Percentiles rank a stretch among this genome's conserved stretches.
These are phyloP conservation scores for Actenoides lindsayi DNA, from an alignment of 2,113 vertebrate genomes.

Conservation along the genomic window DNA sequence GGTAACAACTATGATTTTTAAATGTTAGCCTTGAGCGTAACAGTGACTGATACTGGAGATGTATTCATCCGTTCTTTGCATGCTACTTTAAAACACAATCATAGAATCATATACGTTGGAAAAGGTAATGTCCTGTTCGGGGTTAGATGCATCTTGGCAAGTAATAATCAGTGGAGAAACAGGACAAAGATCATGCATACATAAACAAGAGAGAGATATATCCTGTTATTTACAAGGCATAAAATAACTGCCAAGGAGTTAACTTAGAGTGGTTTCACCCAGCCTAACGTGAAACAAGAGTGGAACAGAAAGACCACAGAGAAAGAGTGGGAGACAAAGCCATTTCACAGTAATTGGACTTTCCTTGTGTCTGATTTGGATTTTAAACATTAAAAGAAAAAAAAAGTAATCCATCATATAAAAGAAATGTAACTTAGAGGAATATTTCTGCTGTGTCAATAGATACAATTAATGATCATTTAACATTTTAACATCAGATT, in stretches of 20 bases:
- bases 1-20: neutral
- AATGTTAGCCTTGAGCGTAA: neutral
- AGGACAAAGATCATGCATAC: neutral
- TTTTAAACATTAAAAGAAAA: conserved; percentile 28
- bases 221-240: neutral
- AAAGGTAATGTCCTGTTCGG: neutral
- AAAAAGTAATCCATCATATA: neutral
- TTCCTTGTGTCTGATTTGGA: neutral
- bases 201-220: neutral
- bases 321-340: conserved; percentile 1
- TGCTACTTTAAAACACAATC: neutral
- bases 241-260: neutral
- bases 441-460: conserved; percentile 71
- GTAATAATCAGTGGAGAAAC: neutral
- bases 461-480: conserved; percentile 32
- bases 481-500: conserved; percentile 9
- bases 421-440: conserved; percentile 39
- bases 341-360: conserved; percentile 28
- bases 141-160: neutral
- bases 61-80: neutral
- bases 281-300: conserved; percentile 9
- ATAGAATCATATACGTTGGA: neutral
- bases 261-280: neutral
- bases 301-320: conserved; percentile 9
- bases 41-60: neutral